phyloP scores from a whole-genome alignment of 1,140 invertebrate genomes.

The Homarus americanus region DNA sequence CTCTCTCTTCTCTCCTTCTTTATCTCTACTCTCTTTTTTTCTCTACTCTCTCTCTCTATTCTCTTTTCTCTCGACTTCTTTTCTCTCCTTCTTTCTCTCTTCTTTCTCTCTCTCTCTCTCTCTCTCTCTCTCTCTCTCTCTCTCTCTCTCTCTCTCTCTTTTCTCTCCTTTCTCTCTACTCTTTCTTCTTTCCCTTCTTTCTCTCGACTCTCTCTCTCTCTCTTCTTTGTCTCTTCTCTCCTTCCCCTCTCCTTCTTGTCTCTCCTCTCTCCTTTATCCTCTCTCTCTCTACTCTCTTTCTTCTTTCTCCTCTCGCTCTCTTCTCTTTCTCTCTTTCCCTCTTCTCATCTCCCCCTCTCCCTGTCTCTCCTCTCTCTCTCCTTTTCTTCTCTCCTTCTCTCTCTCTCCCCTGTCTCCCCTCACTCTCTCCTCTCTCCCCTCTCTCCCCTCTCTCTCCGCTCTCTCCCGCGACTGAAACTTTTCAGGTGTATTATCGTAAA shows the following conservation, averaged over 20 bases:
- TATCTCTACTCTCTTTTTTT: neutral
- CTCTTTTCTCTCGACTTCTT: neutral
- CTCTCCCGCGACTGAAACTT: no score
- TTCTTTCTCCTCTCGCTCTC: neutral
- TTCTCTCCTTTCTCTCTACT: neutral
- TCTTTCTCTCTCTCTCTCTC: constrained; percentile 19
- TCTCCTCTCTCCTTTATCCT: neutral
- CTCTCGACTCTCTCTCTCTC: neutral
- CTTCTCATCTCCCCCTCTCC: neutral
- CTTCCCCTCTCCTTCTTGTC: neutral
- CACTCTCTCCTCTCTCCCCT: neutral
- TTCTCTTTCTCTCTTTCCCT: neutral
- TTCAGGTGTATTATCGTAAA: no score
- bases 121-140: neutral
- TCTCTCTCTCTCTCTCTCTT: neutral
- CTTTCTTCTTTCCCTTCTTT: neutral
- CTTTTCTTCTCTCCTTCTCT: neutral
- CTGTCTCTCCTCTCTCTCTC: neutral
- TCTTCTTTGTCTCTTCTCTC: neutral
- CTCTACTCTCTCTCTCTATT: neutral
- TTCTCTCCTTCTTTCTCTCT: neutral
- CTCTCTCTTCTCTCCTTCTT: neutral
- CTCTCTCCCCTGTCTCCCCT: neutral
- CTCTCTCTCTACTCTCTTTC: neutral
- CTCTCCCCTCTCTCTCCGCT: neutral